Evolutionary conservation across 2,888 invertebrate genomes (phyloP).

Genomic region (Cheilosia grossa): DNA sequence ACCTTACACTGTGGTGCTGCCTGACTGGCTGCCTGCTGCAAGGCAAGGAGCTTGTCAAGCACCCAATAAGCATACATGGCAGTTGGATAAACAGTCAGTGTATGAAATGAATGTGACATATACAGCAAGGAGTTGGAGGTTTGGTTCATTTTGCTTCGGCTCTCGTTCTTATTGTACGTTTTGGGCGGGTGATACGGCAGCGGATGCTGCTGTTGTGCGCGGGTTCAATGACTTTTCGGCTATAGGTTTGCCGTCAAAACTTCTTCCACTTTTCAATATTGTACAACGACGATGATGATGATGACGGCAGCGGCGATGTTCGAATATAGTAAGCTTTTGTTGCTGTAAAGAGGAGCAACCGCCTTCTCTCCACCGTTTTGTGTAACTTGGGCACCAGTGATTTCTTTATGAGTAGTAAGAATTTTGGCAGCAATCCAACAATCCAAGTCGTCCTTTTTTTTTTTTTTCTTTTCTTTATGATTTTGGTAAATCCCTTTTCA

Average conservation of each 20-base stretch:
- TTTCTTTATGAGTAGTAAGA: conserved; percentile 63
- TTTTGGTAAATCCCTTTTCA: conserved; percentile 3
- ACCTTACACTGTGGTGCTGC: conserved; percentile 36
- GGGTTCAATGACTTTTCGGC: conserved; percentile 65
- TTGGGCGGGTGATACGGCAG: conserved; percentile 63
- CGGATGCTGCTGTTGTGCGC: conserved; percentile 39
- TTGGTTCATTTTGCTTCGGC: conserved; percentile 30
- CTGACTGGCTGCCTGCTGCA: conserved; percentile 44
- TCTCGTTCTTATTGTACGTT: conserved; percentile 63
- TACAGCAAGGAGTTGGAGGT: conserved; percentile 8
- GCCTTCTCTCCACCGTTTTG: conserved; percentile 38
- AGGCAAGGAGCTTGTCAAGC: conserved; percentile 71
- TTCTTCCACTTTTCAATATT: conserved; percentile 62
- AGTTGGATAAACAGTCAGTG: conserved; percentile 69
- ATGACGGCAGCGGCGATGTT: background rate
- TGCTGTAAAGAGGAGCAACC: conserved; percentile 19
- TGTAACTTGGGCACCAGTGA: conserved; percentile 70
- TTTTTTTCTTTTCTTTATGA: background rate
- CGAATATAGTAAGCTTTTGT: conserved; percentile 24
- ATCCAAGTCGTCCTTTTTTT: conserved; percentile 59
- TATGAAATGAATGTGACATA: conserved; percentile 65
- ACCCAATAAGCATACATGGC: conserved; percentile 70
- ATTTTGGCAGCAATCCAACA: conserved; percentile 63
- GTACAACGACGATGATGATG: conserved; percentile 21
- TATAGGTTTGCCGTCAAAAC: conserved; percentile 58